phyloP scores from a whole-genome alignment of 2,113 vertebrate species.

The Lophotis ruficrista region DNA sequence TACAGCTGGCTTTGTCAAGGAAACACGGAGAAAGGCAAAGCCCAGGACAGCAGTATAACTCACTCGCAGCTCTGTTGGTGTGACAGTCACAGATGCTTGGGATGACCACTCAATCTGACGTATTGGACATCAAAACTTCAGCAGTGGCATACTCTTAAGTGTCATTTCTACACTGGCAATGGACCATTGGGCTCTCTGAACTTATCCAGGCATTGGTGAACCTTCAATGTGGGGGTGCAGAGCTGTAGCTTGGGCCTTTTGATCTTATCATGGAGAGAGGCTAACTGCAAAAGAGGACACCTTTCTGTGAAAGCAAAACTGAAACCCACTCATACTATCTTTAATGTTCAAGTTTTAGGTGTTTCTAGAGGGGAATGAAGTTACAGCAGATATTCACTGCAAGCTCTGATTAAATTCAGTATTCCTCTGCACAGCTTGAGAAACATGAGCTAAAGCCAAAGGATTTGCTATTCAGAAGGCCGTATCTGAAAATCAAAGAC shows the following conservation, averaged over 20 bases:
- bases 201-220: neutral
- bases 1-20: neutral
- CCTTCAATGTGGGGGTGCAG: neutral
- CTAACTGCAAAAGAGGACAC: neutral
- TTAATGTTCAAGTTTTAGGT: neutral
- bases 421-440: neutral
- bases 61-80: neutral
- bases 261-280: neutral
- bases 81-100: neutral
- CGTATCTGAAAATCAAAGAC: conserved; percentile 52
- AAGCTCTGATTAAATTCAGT: conserved; percentile 20
- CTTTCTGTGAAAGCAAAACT: neutral
- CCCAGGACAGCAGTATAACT: neutral
- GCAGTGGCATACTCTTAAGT: neutral
- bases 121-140: neutral
- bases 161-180: neutral
- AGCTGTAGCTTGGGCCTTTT: neutral
- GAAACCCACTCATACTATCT: neutral
- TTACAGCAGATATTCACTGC: neutral
- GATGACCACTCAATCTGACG: neutral
- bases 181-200: neutral
- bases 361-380: conserved; percentile 4
- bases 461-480: conserved; percentile 12
- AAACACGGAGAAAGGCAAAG: neutral
- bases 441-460: conserved; percentile 25